phyloP scores from a whole-genome alignment of 1,140 invertebrate genomes.

The Protaetia brevitarsis region DNA sequence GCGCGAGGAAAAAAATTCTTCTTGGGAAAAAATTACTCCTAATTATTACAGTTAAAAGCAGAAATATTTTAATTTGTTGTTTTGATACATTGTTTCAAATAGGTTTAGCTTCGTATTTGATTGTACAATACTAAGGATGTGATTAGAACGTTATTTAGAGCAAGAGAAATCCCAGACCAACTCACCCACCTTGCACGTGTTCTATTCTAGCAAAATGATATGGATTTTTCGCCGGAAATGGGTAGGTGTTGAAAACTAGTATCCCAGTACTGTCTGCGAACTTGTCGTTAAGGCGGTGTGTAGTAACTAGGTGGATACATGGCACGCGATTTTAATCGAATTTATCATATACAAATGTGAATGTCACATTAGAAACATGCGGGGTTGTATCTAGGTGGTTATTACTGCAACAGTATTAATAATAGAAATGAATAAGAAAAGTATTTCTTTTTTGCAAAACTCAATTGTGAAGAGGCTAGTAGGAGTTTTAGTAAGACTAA shows the following conservation, averaged over 20 bases:
- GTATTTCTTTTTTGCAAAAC: background rate
- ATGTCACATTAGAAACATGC: background rate
- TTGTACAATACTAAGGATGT: too few relatives aligned
- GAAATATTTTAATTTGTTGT: too few relatives aligned
- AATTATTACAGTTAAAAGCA: too few relatives aligned
- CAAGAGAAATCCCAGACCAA: background rate
- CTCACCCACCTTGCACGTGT: background rate
- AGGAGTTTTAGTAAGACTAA: too few relatives aligned
- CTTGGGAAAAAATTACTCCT: too few relatives aligned
- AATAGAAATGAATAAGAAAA: background rate
- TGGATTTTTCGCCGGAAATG: background rate
- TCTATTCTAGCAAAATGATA: background rate
- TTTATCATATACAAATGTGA: background rate
- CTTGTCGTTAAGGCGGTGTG: background rate
- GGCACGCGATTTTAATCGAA: background rate
- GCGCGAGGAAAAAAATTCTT: too few relatives aligned
- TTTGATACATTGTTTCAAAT: too few relatives aligned
- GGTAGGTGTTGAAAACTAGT: background rate
- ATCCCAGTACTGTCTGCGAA: background rate
- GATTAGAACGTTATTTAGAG: too few relatives aligned
- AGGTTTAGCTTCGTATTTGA: background rate
- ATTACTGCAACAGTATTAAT: background rate
- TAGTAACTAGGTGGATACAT: background rate
- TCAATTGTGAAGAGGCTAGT: background rate
- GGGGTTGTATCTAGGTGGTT: conserved; percentile 3